Evolutionary conservation across 2,797 vertebrate species (phyloP).

Genomic region (Somateria mollissima): DNA sequence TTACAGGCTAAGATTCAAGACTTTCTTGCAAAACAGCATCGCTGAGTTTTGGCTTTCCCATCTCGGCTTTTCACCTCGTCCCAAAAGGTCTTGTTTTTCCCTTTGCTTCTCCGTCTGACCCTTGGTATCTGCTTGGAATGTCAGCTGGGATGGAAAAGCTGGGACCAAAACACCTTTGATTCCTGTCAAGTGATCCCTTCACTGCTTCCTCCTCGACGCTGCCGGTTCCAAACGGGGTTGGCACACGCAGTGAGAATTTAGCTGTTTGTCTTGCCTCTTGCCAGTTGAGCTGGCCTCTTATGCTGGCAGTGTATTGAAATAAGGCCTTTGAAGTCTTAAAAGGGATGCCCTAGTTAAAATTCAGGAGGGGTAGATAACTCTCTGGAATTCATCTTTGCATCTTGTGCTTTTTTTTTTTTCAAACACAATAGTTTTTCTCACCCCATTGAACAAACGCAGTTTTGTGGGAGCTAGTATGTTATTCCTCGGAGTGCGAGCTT

Average conservation of each 20-base stretch:
- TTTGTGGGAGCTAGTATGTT: constrained; percentile 46
- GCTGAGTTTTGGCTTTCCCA: constrained; percentile 9
- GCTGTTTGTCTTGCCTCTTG: constrained; percentile 43
- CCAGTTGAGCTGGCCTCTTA: constrained; percentile 71
- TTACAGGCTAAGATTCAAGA: constrained; percentile 15
- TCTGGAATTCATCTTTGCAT: constrained; percentile 62
- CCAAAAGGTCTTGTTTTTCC: background rate
- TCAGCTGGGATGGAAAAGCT: constrained; percentile 28
- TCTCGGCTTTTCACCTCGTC: constrained; percentile 15
- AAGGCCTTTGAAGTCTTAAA: constrained; percentile 58
- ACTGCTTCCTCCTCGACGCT: background rate
- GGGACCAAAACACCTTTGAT: background rate
- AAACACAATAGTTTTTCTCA: background rate
- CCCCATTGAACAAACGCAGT: constrained; percentile 10
- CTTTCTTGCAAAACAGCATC: background rate
- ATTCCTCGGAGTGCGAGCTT: constrained; percentile 21
- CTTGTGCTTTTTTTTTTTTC: background rate
- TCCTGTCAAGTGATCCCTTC: background rate
- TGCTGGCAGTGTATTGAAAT: constrained; percentile 70
- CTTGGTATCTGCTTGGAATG: background rate
- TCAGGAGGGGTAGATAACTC: constrained; percentile 66
- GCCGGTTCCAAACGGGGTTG: background rate
- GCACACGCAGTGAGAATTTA: background rate
- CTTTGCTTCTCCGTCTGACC: background rate
- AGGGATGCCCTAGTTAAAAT: constrained; percentile 65